These are phyloP conservation scores for Virgularia gustaviana DNA, from an alignment of 92 coral and sea anemone species.

Conservation along the genomic window DNA sequence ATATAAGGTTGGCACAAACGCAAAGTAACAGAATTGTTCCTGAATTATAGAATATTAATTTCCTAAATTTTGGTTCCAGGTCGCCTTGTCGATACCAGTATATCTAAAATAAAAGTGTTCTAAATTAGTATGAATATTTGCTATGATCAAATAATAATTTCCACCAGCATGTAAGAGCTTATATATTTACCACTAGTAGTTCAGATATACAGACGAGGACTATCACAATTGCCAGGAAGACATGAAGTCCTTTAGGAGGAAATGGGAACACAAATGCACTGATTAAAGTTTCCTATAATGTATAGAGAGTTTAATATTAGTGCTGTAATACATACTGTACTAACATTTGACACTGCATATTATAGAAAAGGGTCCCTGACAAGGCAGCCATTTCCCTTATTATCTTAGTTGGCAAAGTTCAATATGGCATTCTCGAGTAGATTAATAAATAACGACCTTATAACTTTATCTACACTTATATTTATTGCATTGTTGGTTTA, in stretches of 20 bases:
- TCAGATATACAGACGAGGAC: conserved; percentile 75
- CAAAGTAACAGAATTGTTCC: conserved; percentile 71
- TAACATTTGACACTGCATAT: too few relatives aligned
- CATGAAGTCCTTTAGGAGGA: conserved; percentile 67
- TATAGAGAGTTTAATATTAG: background rate
- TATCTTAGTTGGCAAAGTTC: too few relatives aligned
- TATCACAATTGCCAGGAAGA: conserved; percentile 70
- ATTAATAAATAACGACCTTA: too few relatives aligned
- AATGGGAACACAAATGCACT: conserved; percentile 82
- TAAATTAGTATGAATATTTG: background rate
- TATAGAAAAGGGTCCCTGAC: too few relatives aligned
- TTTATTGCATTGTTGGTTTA: too few relatives aligned
- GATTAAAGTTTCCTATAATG: conserved; percentile 73
- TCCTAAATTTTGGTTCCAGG: conserved; percentile 88
- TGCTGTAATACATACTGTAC: background rate
- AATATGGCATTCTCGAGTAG: too few relatives aligned
- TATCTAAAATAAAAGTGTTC: conserved; percentile 55
- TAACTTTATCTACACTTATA: too few relatives aligned
- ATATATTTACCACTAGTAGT: conserved; percentile 73
- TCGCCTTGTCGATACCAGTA: conserved; percentile 99
- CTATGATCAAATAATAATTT: background rate
- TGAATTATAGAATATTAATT: conserved; percentile 83
- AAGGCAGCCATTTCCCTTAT: too few relatives aligned
- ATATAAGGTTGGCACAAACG: conserved; percentile 65
- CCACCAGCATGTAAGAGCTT: background rate